phyloP scores from a whole-genome alignment of 37 sponge, comb jelly and placozoan genomes.

The Cliona cf. orientalis region DNA sequence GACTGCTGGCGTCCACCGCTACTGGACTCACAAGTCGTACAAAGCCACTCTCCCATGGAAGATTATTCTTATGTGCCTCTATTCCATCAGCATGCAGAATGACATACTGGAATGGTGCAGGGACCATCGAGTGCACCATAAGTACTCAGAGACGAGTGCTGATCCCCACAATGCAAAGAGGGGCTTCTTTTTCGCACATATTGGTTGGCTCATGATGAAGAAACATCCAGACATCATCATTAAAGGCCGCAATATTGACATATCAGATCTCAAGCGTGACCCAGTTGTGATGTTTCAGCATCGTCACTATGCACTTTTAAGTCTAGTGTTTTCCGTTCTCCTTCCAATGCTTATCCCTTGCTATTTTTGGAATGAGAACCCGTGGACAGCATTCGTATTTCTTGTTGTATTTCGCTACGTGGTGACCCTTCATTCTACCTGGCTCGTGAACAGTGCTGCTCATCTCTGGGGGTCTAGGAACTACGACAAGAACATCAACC shows the following conservation, averaged over 20 bases:
- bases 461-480: constrained; percentile 90
- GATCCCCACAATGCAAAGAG: constrained; percentile 96
- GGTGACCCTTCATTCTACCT: constrained; percentile 82
- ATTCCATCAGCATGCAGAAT: constrained; percentile 85
- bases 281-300: constrained; percentile 87
- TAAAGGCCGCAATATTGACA: constrained; percentile 76
- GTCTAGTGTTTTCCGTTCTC: constrained; percentile 53
- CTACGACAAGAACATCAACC: constrained; percentile 86
- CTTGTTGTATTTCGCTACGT: constrained; percentile 73
- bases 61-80: constrained; percentile 81
- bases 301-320: constrained; percentile 66
- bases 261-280: constrained; percentile 78
- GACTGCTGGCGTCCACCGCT: constrained; percentile 95
- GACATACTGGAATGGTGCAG: constrained; percentile 86
- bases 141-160: constrained; percentile 90
- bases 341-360: constrained; percentile 76
- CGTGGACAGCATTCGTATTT: constrained; percentile 37
- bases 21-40: constrained; percentile 92
- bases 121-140: constrained; percentile 96
- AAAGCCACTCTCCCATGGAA: constrained; percentile 69
- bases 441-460: constrained; percentile 96
- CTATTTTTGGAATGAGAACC: constrained; percentile 72
- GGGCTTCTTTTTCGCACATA: constrained; percentile 97
- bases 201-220: constrained; percentile 92
- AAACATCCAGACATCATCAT: constrained; percentile 90